These are phyloP conservation scores for Drosophila sp. DNA, from an alignment of 1,140 invertebrate genomes.

Conservation along the genomic window DNA sequence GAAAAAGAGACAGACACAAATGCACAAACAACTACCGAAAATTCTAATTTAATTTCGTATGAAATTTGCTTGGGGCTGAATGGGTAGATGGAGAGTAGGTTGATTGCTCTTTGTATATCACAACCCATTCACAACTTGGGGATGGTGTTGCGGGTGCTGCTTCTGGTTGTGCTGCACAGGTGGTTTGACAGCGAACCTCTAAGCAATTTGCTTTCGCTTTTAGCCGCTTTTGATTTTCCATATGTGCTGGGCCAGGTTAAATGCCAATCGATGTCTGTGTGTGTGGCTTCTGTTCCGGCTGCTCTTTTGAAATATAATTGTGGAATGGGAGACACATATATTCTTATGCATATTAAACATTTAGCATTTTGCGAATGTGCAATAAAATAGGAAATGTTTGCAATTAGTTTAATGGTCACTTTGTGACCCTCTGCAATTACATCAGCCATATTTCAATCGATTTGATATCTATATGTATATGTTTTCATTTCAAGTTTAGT, in stretches of 20 bases:
- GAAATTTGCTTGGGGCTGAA: conserved; percentile 57
- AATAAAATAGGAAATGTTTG: conserved; percentile 62
- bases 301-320: conserved; percentile 19
- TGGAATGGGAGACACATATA: conserved; percentile 31
- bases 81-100: not conserved
- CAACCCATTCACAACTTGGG: conserved; percentile 19
- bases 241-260: conserved; percentile 44
- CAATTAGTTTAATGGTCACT: conserved; percentile 69
- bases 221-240: conserved; percentile 63
- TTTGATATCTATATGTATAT: not conserved
- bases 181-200: conserved; percentile 39
- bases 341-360: conserved; percentile 64
- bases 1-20: conserved; percentile 9
- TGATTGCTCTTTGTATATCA: conserved; percentile 43
- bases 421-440: conserved; percentile 10
- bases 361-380: conserved; percentile 50
- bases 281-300: conserved; percentile 11
- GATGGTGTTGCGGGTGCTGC: not conserved
- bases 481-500: not conserved
- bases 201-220: conserved; percentile 75
- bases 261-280: conserved; percentile 35
- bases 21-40: conserved; percentile 56
- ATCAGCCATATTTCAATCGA: too few species aligned
- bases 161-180: conserved; percentile 31
- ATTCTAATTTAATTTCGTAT: conserved; percentile 77